Percentiles rank a stretch among this genome's conserved stretches.
Conservation (phyloP, 2,888 invertebrate species). For the Drosophila sordidapex region DNA sequence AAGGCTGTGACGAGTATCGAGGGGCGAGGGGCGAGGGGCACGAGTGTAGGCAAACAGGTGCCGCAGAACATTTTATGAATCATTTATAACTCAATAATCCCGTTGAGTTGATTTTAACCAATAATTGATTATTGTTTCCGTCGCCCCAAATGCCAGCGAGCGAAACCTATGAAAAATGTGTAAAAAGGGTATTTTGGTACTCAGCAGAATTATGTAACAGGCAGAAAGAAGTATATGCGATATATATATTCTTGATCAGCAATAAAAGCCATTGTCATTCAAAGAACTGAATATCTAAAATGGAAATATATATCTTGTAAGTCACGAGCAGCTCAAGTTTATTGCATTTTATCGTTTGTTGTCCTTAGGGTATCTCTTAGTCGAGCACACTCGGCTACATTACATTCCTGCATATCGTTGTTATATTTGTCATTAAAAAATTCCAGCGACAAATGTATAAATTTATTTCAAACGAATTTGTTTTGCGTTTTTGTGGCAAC, state of each 20-base stretch:
- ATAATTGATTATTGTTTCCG: conserved; percentile 77
- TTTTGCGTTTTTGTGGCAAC: conserved; percentile 46
- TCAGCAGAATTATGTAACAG: not conserved
- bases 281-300: not conserved
- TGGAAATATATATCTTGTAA: too few relatives aligned
- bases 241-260: not conserved
- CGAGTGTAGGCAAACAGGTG: conserved; percentile 51
- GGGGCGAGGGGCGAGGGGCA: not conserved
- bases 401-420: not conserved
- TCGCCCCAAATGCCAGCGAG: conserved; percentile 3
- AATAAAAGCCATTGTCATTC: not conserved
- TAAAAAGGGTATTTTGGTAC: not conserved
- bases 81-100: conserved; percentile 78
- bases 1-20: too few relatives aligned
- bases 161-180: not conserved
- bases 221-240: not conserved
- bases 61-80: conserved; percentile 75
- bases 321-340: not conserved
- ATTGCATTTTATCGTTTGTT: not conserved
- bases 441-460: conserved; percentile 56
- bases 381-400: not conserved
- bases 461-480: conserved; percentile 59
- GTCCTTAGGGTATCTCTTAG: not conserved
- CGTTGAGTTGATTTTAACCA: conserved; percentile 77
- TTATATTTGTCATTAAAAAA: conserved; percentile 42